phyloP scores from a whole-genome alignment of 2,113 vertebrate genomes.

The Rhombomys opimus region DNA sequence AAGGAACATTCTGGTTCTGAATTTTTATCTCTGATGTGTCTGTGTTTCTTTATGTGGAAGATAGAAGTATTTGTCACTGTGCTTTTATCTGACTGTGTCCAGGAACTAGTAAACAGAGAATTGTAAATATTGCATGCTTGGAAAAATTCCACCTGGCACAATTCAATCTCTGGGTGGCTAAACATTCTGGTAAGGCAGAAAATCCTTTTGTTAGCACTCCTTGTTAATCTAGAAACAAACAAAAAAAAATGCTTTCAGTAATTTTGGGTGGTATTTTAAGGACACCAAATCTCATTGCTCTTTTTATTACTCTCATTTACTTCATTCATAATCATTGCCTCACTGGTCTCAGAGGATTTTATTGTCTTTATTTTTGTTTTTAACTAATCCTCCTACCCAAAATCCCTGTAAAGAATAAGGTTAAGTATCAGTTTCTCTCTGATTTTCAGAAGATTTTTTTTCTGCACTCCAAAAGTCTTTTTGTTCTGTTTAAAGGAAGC shows the following conservation, averaged over 20 bases:
- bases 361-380: background rate
- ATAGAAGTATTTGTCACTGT: conserved; percentile 67
- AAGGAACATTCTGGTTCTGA: conserved; percentile 42
- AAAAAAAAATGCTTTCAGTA: conserved; percentile 70
- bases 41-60: conserved; percentile 63
- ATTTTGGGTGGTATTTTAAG: conserved; percentile 52
- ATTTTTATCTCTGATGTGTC: conserved; percentile 57
- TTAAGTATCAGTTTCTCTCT: background rate
- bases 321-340: background rate
- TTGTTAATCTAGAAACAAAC: conserved; percentile 60
- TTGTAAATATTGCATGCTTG: conserved; percentile 81
- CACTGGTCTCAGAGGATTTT: background rate
- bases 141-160: conserved; percentile 83
- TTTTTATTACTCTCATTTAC: background rate
- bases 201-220: conserved; percentile 73
- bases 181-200: conserved; percentile 77
- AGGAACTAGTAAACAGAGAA: conserved; percentile 83
- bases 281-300: background rate
- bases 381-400: background rate
- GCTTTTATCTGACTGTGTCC: conserved; percentile 82
- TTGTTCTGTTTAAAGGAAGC: background rate
- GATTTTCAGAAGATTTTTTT: conserved; percentile 22
- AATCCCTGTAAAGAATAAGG: background rate
- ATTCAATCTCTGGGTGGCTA: conserved; percentile 77
- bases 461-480: background rate